phyloP scores from a whole-genome alignment of 2,797 vertebrate genomes.

The Streptopelia turtur region DNA sequence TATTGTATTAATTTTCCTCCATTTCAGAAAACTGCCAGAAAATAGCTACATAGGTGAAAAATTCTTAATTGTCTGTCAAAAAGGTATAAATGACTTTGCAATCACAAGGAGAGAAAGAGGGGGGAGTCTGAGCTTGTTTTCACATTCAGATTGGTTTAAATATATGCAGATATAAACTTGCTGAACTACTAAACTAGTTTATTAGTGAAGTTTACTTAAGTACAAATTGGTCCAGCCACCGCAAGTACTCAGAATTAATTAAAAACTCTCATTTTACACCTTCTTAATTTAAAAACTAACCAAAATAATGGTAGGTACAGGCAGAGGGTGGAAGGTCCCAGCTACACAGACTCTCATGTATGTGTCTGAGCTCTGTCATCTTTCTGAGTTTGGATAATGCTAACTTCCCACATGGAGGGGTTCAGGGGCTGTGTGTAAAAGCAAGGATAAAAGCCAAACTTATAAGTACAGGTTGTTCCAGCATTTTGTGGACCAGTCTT shows the following conservation, averaged over 20 bases:
- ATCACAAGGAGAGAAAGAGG: neutral
- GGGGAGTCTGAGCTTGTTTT: neutral
- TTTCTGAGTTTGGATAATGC: neutral
- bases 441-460: neutral
- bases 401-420: neutral
- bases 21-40: conserved; percentile 32
- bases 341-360: neutral
- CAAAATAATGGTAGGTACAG: neutral
- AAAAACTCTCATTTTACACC: neutral
- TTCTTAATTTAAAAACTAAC: neutral
- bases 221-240: neutral
- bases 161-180: neutral
- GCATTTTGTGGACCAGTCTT: neutral
- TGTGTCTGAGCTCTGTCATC: neutral
- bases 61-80: neutral
- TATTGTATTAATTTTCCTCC: neutral
- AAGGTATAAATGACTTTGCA: neutral
- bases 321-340: neutral
- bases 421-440: neutral
- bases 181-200: neutral
- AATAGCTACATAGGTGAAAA: neutral
- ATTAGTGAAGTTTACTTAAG: neutral
- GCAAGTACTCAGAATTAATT: neutral
- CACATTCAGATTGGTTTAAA: neutral
- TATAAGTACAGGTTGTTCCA: neutral